phyloP scores from a whole-genome alignment of 2,113 vertebrate species.

The Geococcyx californianus region DNA sequence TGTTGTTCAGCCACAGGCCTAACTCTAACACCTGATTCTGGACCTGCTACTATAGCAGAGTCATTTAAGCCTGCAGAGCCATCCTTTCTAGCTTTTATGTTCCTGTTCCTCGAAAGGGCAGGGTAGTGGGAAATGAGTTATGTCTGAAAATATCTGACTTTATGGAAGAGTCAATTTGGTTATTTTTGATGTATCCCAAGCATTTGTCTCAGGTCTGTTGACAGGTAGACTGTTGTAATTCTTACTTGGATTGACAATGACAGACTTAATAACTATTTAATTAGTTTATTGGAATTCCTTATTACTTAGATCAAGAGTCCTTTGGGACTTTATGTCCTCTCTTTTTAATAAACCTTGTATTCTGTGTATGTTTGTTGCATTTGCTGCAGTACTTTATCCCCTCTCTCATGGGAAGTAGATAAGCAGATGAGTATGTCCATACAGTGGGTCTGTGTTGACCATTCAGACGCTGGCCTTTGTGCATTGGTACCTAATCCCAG shows the following conservation, averaged over 20 bases:
- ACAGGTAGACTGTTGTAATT: neutral
- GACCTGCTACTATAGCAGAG: neutral
- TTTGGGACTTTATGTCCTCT: neutral
- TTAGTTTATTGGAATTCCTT: neutral
- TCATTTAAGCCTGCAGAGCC: neutral
- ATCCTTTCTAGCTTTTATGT: neutral
- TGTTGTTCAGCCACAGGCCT: neutral
- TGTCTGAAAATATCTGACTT: neutral
- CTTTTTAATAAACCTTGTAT: neutral
- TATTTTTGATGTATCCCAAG: neutral
- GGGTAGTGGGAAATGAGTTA: neutral
- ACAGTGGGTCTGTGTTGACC: neutral
- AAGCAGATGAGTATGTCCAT: neutral
- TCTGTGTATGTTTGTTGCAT: neutral
- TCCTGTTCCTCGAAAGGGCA: neutral
- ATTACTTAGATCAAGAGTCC: neutral
- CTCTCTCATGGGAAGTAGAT: neutral
- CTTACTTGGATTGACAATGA: neutral
- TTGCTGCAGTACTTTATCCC: neutral
- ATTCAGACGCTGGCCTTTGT: accelerated
- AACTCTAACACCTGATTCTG: neutral
- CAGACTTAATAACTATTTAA: neutral
- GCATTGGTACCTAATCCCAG: neutral
- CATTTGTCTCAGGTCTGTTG: neutral
- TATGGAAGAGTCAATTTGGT: neutral